Conservation (phyloP, 1,140 invertebrate species). For the Gerris buenoi region DNA sequence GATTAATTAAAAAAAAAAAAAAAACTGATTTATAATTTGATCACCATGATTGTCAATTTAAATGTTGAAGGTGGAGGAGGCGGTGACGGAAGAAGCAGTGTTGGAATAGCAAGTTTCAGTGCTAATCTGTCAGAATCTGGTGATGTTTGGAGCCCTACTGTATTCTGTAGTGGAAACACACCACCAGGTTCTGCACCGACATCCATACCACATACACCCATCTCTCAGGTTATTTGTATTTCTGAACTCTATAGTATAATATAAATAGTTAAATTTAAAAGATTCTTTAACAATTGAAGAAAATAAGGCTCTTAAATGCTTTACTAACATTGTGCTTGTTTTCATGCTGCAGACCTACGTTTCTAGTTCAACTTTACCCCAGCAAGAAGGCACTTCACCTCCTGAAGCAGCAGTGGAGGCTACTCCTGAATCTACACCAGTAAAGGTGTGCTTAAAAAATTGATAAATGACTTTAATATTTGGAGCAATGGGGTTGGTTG, state of each 20-base stretch:
- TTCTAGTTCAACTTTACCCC: neutral
- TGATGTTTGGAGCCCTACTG: conserved; percentile 23
- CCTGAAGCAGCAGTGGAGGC: conserved; percentile 73
- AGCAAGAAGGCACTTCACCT: conserved; percentile 40
- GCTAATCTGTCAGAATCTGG: conserved; percentile 14
- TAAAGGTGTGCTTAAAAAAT: no score
- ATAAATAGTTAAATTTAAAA: no score
- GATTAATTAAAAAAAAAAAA: no score
- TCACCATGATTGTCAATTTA: neutral
- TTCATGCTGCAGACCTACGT: conserved; percentile 11
- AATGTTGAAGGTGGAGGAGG: neutral
- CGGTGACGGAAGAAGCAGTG: neutral
- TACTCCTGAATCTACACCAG: conserved; percentile 71
- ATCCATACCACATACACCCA: conserved; percentile 26
- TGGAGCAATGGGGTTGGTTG: no score
- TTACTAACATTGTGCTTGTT: no score
- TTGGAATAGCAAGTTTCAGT: conserved; percentile 12
- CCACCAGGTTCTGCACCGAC: conserved; percentile 23
- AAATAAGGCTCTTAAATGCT: no score
- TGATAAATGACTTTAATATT: no score
- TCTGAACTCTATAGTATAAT: neutral
- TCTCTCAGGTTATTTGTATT: conserved; percentile 18
- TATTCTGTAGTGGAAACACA: conserved; percentile 17
- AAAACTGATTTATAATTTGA: neutral
- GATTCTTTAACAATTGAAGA: no score